Evolutionary conservation across 1,140 invertebrate species (phyloP).

Genomic region (Carcinoscorpius rotundicauda): DNA sequence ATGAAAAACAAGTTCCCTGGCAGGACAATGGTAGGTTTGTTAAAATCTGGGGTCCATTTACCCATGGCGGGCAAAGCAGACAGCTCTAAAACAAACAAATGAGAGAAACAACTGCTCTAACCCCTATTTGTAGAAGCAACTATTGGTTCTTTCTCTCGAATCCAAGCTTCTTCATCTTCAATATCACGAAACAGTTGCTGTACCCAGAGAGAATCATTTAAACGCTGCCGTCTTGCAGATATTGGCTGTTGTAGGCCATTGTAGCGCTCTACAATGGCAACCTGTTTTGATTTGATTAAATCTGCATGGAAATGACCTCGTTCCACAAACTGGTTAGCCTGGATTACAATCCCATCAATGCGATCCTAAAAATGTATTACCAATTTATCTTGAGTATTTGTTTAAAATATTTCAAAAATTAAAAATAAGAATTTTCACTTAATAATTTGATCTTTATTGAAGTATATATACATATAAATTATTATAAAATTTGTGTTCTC

Average conservation of each 20-base stretch:
- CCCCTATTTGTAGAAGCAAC: slow-evolving; percentile 95
- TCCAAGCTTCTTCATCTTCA: slow-evolving; percentile 98
- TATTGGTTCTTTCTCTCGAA: slow-evolving; percentile 95
- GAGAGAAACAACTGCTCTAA: neutral
- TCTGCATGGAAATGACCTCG: slow-evolving; percentile 92
- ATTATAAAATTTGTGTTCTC: neutral
- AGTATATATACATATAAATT: neutral
- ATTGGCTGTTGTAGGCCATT: slow-evolving; percentile 68
- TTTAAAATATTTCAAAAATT: neutral
- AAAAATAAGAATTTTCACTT: neutral
- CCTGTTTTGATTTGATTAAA: slow-evolving; percentile 71
- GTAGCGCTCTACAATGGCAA: slow-evolving; percentile 30
- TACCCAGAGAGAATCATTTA: slow-evolving; percentile 76
- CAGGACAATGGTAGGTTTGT: no score
- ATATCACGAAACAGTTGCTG: slow-evolving; percentile 94
- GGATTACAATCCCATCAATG: slow-evolving; percentile 72
- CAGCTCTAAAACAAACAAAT: no score
- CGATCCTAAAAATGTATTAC: slow-evolving; percentile 47
- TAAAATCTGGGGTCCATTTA: no score
- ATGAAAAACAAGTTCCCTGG: neutral
- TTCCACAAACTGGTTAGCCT: slow-evolving; percentile 78
- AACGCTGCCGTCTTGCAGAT: slow-evolving; percentile 62
- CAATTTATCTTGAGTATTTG: neutral
- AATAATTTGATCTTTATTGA: neutral
- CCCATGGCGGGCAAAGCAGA: no score